These are phyloP conservation scores for Sinodicranocentrus sp. DNA, from an alignment of 2,888 invertebrate species.

Conservation along the genomic window DNA sequence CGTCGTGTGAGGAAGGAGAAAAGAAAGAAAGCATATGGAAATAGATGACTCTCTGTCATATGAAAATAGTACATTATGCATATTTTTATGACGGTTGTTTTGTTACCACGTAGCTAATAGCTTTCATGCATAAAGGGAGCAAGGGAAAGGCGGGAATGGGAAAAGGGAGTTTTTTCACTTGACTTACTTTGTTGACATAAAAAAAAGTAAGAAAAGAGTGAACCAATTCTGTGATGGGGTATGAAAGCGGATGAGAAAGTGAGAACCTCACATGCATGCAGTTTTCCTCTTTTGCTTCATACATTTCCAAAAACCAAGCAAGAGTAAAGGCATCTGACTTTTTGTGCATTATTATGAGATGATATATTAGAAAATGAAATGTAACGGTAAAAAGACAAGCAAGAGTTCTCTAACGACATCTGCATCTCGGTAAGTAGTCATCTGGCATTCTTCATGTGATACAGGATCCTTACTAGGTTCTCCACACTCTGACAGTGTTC, in stretches of 20 bases:
- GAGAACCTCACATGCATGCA: background rate
- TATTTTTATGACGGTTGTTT: conserved; percentile 64
- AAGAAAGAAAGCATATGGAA: conserved; percentile 21
- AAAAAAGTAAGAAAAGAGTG: conserved; percentile 54
- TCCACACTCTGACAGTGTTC: no score
- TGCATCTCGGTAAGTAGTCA: conserved; percentile 61
- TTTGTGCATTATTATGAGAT: conserved; percentile 55
- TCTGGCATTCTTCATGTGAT: conserved; percentile 60
- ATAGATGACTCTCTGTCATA: conserved; percentile 2
- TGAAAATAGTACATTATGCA: conserved; percentile 53
- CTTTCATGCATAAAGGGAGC: conserved; percentile 68
- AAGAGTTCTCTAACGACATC: conserved; percentile 47
- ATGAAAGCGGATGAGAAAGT: background rate
- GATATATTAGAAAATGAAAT: conserved; percentile 53
- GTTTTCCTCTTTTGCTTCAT: no score
- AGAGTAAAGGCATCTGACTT: conserved; percentile 16
- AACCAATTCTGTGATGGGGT: conserved; percentile 40
- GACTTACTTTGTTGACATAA: conserved; percentile 63
- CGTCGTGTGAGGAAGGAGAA: no score
- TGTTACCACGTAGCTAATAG: conserved; percentile 64
- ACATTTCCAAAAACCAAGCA: no score
- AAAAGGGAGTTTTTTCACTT: conserved; percentile 58
- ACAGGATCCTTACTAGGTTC: no score
- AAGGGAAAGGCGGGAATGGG: conserved; percentile 62
- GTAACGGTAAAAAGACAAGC: conserved; percentile 43